Conservation (phyloP, 1,140 invertebrate species). For the Acromyrmex charruanus region DNA sequence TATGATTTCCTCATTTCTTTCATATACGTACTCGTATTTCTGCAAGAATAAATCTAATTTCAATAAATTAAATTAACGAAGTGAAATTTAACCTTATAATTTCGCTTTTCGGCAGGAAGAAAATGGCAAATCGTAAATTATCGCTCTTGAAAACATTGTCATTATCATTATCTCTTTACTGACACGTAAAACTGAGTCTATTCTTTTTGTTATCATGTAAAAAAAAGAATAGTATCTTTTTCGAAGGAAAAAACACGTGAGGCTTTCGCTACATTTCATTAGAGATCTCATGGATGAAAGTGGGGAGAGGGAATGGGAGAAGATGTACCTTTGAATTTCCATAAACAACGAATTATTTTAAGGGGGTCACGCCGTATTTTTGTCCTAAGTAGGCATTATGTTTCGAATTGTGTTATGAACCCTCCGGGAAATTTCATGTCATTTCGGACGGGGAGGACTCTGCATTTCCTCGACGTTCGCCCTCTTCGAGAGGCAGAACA, state of each 20-base stretch:
- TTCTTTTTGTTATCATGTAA: constrained; percentile 35
- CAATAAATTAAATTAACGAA: constrained; percentile 14
- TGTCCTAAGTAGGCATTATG: neutral
- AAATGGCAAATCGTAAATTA: neutral
- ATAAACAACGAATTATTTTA: constrained; percentile 65
- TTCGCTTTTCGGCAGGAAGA: neutral
- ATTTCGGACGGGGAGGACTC: neutral
- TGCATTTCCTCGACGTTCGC: constrained; percentile 1
- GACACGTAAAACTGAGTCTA: neutral
- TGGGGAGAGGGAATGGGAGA: neutral
- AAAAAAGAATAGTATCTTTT: constrained; percentile 3
- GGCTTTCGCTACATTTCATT: constrained; percentile 35
- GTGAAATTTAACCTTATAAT: neutral
- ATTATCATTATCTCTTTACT: neutral
- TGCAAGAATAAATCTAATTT: neutral
- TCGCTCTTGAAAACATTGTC: neutral
- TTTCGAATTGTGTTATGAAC: neutral
- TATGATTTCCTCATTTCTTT: neutral
- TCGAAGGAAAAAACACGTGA: constrained; percentile 23
- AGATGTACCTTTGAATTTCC: constrained; percentile 27
- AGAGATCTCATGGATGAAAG: constrained; percentile 12
- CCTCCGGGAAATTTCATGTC: neutral
- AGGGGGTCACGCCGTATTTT: constrained; percentile 13
- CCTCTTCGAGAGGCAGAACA: constrained; percentile 34
- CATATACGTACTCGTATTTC: neutral